Evolutionary conservation across 2,797 vertebrate genomes (phyloP), one percentile per base, ranked within the genome.

Genomic region (Mus spretus): DNA sequence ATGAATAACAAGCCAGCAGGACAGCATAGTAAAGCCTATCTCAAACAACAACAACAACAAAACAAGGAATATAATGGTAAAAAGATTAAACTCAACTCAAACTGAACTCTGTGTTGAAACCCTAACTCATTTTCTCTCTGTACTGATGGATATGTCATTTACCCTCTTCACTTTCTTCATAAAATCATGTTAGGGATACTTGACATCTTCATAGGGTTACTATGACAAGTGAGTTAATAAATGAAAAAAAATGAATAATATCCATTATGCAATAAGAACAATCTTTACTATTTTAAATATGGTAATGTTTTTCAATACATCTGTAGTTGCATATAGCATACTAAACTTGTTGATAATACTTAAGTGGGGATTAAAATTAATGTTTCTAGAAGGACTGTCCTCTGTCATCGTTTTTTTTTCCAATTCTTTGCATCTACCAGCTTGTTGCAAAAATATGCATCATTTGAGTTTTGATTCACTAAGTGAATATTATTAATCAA

Each of bases 401-500:
- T 87, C 31, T 78, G 3, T 90, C 22, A 59, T 84, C 37, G 2
- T 74, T 80, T 44, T 55, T 44, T 55, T 93, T 10, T 89, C 40
- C 20, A 88, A 47, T 72, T 9, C 24, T 57, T 47, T 84, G 17
- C 90, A 28, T 94, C n/a, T 82, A 28, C 53, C 93, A 78, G 20
- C 31, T 86, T 37, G 26, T 78, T 94, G 37, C 44, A 85, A 95
- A 95, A 81, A 34, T n/a, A 63, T 47, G 50, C 11, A 55, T 70
- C 8, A 59, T 84, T 94, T 97, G 28, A 15, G 59, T 90, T 91
- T 93, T 67, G 47, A 14, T 50, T 93, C 28, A 50, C 59, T 81
- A 95, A 34, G 47, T 88, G 55, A 93, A 26, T 90, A 26, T 59
- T 90, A 88, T 50, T 86, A 26, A 89, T 89, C 57, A 88, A 93